Evolutionary conservation across 2,113 vertebrate genomes (phyloP), one percentile per base, ranked within the genome.

Genomic region (Egretta garzetta): DNA sequence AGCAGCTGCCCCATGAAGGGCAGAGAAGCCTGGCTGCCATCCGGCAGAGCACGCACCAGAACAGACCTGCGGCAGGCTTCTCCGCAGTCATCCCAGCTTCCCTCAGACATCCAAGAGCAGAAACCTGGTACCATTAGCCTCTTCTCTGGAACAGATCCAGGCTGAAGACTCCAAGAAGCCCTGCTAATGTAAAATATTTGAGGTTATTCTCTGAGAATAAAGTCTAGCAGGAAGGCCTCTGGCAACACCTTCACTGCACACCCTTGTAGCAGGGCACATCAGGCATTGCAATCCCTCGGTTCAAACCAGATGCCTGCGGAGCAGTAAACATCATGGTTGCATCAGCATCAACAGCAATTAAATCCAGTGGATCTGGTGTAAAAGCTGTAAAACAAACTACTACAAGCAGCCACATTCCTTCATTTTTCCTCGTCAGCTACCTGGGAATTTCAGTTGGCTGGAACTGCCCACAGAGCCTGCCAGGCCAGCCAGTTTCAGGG

Each of bases 51-150:
- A 63, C 1, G 2, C 18, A 52, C 39, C 30, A 24, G 59, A 93
- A 60, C 9, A 68, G 14, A 62, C 9, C 39, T 26, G 18, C 0
- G 1, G 8, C 12, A 52, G 49, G 21, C 50, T 49, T 43, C 37
- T 72, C 52, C 0, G 0, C 2, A 4, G 47, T 12, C 52, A 52
- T 5, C 22, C 7, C 77, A 74, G 55, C n/a, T 49, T 30, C 35
- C 23, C 21, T 70, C 45, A 30, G 21, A 67, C 12, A 22, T 15
- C 24, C 60, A 70, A 70, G 45, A 32, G 27, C 9, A 81, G 35
- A 43, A 70, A n/a, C 28, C 18, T 30, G 15, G 22, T 27, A 22
- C 33, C 35, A 12, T 0, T 12, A 55, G 22, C 22, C 26, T 79
- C 71, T 80, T 47, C 74, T 35, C 88, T 33, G 47, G 52, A 49